Conservation (phyloP, 2,888 invertebrate species). For the Melipona beecheii region DNA sequence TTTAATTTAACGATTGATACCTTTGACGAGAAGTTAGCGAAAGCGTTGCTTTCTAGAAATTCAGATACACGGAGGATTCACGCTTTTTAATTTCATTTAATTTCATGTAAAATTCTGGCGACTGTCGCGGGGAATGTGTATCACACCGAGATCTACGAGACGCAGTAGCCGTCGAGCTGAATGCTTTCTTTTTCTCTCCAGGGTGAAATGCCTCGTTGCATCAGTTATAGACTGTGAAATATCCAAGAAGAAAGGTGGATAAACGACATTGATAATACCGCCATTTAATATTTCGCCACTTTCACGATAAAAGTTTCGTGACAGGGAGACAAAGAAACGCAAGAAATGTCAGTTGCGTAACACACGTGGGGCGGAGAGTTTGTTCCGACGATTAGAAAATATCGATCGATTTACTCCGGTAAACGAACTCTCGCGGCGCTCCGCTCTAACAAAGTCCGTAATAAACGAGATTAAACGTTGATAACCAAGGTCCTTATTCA, state of each 20-base stretch:
- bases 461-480: slow-evolving; percentile 24
- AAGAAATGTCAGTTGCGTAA: not conserved
- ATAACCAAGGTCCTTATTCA: slow-evolving; percentile 12
- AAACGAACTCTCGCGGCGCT: slow-evolving; percentile 1
- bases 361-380: not conserved
- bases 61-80: not conserved
- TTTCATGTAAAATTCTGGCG: not conserved
- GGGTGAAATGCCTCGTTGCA: not conserved
- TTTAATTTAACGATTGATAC: not conserved
- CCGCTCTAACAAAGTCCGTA: slow-evolving; percentile 4
- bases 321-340: not conserved
- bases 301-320: not conserved
- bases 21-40: not conserved
- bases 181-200: no score
- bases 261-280: no score
- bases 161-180: not conserved
- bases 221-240: not conserved
- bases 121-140: not conserved
- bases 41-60: not conserved
- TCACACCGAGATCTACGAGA: not conserved
- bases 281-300: not conserved
- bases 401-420: not conserved
- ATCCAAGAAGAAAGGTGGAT: no score
- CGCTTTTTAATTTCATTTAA: not conserved
- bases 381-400: not conserved